These are phyloP conservation scores for Spongia lamella DNA, from an alignment of 37 sponge, comb jelly and placozoan genomes.

Conservation along the genomic window DNA sequence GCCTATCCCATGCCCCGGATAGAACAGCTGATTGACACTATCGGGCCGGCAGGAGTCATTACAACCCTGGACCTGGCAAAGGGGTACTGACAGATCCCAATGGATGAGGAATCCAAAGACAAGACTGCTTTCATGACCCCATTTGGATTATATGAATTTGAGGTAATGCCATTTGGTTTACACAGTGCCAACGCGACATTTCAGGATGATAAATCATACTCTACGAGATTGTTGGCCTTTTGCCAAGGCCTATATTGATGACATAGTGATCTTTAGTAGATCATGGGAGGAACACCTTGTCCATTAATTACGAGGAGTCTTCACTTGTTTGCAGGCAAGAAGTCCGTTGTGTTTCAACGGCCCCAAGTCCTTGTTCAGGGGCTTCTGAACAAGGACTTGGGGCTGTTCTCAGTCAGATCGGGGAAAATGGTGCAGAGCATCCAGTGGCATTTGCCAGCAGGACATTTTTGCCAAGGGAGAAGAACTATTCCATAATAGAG, in stretches of 20 bases:
- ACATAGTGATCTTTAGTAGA: constrained; percentile 5
- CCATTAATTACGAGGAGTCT: constrained; percentile 9
- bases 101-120: not conserved
- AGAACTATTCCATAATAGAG: constrained; percentile 19
- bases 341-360: constrained; percentile 9
- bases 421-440: constrained; percentile 7
- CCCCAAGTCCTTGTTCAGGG: constrained; percentile 20
- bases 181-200: constrained; percentile 6
- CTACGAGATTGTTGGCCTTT: not conserved
- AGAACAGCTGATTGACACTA: not conserved
- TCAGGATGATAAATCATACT: constrained; percentile 11
- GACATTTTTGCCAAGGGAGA: constrained; percentile 12
- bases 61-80: constrained; percentile 19
- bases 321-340: not conserved
- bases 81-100: constrained; percentile 10
- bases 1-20: constrained; percentile 17
- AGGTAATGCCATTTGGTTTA: constrained; percentile 22
- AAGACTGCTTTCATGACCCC: constrained; percentile 14
- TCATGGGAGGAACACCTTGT: constrained; percentile 21
- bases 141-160: constrained; percentile 8
- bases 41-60: constrained; percentile 6
- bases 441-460: constrained; percentile 28
- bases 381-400: constrained; percentile 24
- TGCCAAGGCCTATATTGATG: constrained; percentile 14
- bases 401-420: constrained; percentile 17